A percentile compares a stretch with the other conserved stretches of the same genome.
Conservation (phyloP, 2,888 invertebrate genomes). For the Ormyrus nitidulus region DNA sequence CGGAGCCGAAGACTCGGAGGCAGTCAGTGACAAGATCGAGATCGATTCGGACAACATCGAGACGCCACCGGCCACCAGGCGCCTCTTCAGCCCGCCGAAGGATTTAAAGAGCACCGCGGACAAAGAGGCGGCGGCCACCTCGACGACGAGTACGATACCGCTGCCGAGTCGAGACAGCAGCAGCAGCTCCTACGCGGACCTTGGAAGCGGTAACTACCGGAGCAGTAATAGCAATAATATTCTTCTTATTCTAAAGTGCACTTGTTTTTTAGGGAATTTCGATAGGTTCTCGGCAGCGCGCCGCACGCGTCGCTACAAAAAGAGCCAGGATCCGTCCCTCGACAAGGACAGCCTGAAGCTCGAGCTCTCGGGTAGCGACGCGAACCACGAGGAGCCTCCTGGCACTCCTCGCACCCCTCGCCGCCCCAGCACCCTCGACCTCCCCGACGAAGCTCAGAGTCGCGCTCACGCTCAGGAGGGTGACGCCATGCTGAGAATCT, state of each 20-base stretch:
- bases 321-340: conserved; percentile 72
- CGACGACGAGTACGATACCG: background rate
- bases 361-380: conserved; percentile 22
- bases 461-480: conserved; percentile 67
- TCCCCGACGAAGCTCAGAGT: conserved; percentile 59
- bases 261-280: conserved; percentile 80
- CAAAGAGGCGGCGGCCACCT: conserved; percentile 59
- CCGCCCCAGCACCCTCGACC: conserved; percentile 66
- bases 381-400: conserved; percentile 56
- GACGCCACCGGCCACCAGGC: conserved; percentile 89
- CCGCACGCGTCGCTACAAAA: conserved; percentile 88
- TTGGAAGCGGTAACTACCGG: conserved; percentile 67
- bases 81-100: conserved; percentile 81
- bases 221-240: background rate
- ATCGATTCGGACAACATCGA: conserved; percentile 94
- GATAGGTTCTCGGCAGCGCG: conserved; percentile 89
- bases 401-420: conserved; percentile 68
- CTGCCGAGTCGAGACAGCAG: conserved; percentile 61
- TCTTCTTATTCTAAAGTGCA: too few relatives aligned
- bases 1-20: conserved; percentile 61
- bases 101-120: conserved; percentile 75
- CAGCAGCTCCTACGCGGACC: conserved; percentile 63
- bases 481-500: conserved; percentile 78
- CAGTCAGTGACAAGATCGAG: conserved; percentile 83
- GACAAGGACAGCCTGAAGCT: conserved; percentile 52